phyloP scores from a whole-genome alignment of 2,888 invertebrate species.

The Tethea ocularis region DNA sequence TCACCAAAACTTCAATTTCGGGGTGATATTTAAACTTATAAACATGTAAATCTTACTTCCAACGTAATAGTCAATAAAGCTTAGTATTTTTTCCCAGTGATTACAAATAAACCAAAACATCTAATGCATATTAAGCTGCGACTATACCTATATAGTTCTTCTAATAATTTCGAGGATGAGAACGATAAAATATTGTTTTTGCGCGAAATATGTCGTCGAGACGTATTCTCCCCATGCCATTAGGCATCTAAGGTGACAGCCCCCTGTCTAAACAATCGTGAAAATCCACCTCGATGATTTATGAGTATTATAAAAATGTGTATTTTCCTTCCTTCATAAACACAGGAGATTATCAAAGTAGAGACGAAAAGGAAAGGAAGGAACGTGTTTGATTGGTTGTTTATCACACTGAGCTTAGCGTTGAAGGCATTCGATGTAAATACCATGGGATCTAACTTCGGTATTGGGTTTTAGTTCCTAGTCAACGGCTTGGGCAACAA shows the following conservation, averaged over 20 bases:
- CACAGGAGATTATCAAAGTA: neutral
- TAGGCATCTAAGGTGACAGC: constrained; percentile 3
- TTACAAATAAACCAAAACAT: neutral
- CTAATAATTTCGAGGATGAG: neutral
- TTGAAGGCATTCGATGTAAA: constrained; percentile 39
- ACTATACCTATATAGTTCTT: neutral
- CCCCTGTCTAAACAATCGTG: constrained; percentile 4
- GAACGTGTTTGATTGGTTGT: constrained; percentile 36
- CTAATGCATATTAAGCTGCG: neutral
- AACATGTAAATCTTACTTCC: no score
- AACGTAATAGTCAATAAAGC: no score
- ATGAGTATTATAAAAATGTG: constrained; percentile 1
- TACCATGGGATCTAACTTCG: constrained; percentile 43
- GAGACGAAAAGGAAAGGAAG: constrained; percentile 11
- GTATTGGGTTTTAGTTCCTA: constrained; percentile 57
- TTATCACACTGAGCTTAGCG: constrained; percentile 37
- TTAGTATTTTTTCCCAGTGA: neutral
- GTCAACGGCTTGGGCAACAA: constrained; percentile 62
- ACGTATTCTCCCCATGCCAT: neutral
- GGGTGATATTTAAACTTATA: no score
- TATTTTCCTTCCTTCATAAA: constrained; percentile 2
- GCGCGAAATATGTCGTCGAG: constrained; percentile 2
- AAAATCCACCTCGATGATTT: constrained; percentile 2
- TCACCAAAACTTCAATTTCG: no score
- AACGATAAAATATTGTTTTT: constrained; percentile 4